Base-by-base conservation (phyloP, 2,797 vertebrate genomes). In the Anomalospiza imberbis region DNA sequence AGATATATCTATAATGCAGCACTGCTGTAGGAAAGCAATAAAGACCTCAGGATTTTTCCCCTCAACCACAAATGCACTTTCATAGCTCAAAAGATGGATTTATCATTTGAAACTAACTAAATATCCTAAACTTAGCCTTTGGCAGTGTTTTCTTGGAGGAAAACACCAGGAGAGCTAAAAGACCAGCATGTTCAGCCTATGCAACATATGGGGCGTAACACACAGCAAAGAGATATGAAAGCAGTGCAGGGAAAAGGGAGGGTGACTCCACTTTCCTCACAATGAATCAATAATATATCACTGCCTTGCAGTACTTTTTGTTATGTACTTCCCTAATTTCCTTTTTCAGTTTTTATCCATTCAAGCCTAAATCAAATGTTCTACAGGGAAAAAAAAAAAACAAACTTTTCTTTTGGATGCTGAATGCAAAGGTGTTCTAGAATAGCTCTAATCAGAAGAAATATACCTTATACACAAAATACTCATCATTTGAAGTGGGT, bases 381-480 rank as follows among this genome's bases (percentile, higher is more conserved):
- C 19, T 14, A 17, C 26, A 36, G 3, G 2, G 10, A 2, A 6
- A 13, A 17, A 32, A 13, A 38, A 6, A 24, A 17, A 57, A 21
- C 5, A 1, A n/a, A n/a, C 3, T 25, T 57, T 60, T 38, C 31
- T 17, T 55, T 17, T 22, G 16, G 3, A 5, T 57, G 72, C n/a
- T 74, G 6, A 36, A 36, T 34, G 7, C 9, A 65, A 40, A 60
- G 7, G 3, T 36, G 7, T 50, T 92, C 34, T 58, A 60, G 8
- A 47, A 24, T 7, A 66, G 10, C 17, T 73, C 11, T 15, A 50
- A 45, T 8, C 2, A 51, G 13, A 86, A 90, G 66, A 19, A 70
- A 8, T 51, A 38, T 17, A 21, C 68, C 88, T 94, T 80, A 76
- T 90, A 66, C 73, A 57, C 61, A 95, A 96, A 94, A 81, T 90